Percentiles rank a stretch among this genome's conserved stretches.
Conservation (phyloP, 92 coral and sea anemone species). For the Siderastrea siderea region DNA sequence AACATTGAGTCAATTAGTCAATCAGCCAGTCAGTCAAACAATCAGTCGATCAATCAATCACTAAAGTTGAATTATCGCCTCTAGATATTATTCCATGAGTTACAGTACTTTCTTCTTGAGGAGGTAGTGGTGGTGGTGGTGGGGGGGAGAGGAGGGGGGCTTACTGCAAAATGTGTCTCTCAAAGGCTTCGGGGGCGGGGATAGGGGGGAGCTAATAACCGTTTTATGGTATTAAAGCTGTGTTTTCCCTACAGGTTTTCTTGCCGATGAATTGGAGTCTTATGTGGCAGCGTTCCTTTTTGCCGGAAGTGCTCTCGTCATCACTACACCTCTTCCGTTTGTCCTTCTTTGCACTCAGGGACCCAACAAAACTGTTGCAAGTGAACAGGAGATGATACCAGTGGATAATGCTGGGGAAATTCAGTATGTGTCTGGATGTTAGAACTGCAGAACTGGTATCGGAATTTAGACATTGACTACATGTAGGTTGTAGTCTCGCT, state of each 20-base stretch:
- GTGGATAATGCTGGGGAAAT: background rate
- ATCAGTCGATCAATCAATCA: too few relatives aligned
- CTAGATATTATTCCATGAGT: too few relatives aligned
- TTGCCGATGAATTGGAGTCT: constrained; percentile 41
- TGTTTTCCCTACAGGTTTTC: constrained; percentile 34
- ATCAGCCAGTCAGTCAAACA: too few relatives aligned
- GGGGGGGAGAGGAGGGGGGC: background rate
- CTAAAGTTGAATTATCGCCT: too few relatives aligned
- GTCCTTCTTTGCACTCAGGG: constrained; percentile 4
- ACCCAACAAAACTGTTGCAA: background rate
- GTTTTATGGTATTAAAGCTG: background rate
- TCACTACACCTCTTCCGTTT: constrained; percentile 3
- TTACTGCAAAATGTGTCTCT: background rate
- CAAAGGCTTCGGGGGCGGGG: background rate
- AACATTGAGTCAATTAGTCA: too few relatives aligned
- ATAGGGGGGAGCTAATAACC: background rate
- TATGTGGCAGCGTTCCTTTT: constrained; percentile 38
- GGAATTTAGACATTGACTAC: too few relatives aligned
- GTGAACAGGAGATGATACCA: background rate
- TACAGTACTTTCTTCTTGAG: too few relatives aligned
- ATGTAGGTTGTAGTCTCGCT: too few relatives aligned
- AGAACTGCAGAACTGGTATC: background rate
- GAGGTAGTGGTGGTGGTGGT: too few relatives aligned
- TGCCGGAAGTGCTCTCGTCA: constrained; percentile 9
- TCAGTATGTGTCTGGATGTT: background rate